Base-by-base conservation (phyloP, 2,888 invertebrate genomes). In the Steinernema hermaphroditum region DNA sequence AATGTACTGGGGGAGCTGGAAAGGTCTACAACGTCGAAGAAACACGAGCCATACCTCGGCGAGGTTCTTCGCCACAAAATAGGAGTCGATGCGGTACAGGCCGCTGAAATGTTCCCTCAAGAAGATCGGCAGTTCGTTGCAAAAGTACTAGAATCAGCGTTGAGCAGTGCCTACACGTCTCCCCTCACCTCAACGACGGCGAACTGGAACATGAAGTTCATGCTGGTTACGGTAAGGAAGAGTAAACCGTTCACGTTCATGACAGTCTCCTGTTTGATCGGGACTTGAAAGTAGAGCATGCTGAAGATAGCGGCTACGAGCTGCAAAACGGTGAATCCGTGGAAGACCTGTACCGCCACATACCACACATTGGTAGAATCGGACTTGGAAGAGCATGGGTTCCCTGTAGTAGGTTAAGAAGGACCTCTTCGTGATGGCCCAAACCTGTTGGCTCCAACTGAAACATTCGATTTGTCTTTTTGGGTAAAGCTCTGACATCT, bases 191-290 rank as follows among this genome's bases (percentile, higher is more conserved):
- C 93, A 75, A 95, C 92, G 41, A 94, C 94, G 74, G 93, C 93
- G 86, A 94, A 94, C n/a, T 94, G 92, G 88, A 94, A 95, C 86
- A 93, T 93, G 88, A 95, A 94, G 2, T 94, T 94, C 92, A 94
- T 93, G 86, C 93, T 94, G 19, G 93, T 93, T 69, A 94, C 90
- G 87, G 94, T 92, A 85, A 94, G 91, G 87, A 94, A 94, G 73
- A 94, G 90, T 27, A 92, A 93, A 46, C 95, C 95, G 87, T 94
- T 95, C 79, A 96, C 93, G 87, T 94, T 96, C 92, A 93, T 93
- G 0, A 95, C 75, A 44, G 82, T 81, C 34, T 72, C 62, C 8
- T 83, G 82, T 14, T 71, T 74, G 69, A 85, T 73, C 12, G 77
- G 77, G 1, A 84, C 83, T 57, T 95, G 82, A 93, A 92, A 87